Evolutionary conservation across 2,888 invertebrate genomes (phyloP).

Genomic region (Pherbina coryleti): DNA sequence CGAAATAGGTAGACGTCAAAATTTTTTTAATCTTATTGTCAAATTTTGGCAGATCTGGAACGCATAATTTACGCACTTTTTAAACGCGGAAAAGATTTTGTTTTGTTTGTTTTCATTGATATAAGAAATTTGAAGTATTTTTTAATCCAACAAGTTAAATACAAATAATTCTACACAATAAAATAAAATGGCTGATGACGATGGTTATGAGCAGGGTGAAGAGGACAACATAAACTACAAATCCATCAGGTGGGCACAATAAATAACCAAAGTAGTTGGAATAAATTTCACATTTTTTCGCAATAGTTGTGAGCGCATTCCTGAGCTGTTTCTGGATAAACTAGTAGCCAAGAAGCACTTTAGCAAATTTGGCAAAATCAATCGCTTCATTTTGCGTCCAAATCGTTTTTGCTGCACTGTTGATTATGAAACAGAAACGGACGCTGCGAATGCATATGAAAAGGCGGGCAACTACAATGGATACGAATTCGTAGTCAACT

Average conservation of each 20-base stretch:
- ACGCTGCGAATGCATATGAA: conserved; percentile 74
- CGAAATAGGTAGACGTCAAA: background rate
- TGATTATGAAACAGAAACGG: conserved; percentile 76
- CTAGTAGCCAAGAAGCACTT: conserved; percentile 77
- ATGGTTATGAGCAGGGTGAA: conserved; percentile 41
- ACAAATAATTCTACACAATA: background rate
- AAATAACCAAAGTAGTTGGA: background rate
- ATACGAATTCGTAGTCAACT: conserved; percentile 74
- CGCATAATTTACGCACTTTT: conserved; percentile 7
- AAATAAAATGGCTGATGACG: conserved; percentile 44
- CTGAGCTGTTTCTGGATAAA: conserved; percentile 75
- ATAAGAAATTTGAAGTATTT: background rate
- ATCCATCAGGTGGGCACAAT: conserved; percentile 55
- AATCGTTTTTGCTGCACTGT: conserved; percentile 77
- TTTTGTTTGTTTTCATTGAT: background rate
- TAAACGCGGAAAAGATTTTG: background rate
- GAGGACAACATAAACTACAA: conserved; percentile 56
- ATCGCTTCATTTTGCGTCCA: conserved; percentile 76
- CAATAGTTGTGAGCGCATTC: conserved; percentile 76
- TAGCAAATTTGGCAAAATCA: conserved; percentile 79
- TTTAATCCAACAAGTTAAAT: background rate
- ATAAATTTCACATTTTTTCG: background rate
- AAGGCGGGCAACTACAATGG: conserved; percentile 76
- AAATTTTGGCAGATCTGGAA: background rate
- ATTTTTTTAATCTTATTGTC: background rate